A percentile compares a stretch with the other conserved stretches of the same genome.
Evolutionary conservation across 1,140 invertebrate genomes (phyloP).

Genomic region (Aplysia californica): DNA sequence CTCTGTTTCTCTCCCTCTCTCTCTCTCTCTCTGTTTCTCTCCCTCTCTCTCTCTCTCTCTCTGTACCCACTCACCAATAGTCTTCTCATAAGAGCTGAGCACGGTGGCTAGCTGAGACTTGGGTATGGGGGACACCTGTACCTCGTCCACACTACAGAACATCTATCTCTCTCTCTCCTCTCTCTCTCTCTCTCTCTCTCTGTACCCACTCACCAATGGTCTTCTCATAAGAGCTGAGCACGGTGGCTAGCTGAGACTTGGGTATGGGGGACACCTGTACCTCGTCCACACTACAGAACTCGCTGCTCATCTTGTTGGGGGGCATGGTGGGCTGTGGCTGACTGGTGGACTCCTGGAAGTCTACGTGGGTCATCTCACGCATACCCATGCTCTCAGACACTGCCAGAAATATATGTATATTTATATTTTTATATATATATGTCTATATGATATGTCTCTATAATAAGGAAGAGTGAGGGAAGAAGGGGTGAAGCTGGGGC

Average conservation of each 20-base stretch:
- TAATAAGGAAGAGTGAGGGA: too few species aligned
- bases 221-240: slow-evolving; percentile 64
- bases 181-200: background rate
- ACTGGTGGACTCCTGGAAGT: slow-evolving; percentile 58
- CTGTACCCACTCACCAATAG: too few species aligned
- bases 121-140: too few species aligned
- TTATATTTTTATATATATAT: too few species aligned
- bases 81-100: too few species aligned
- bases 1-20: too few species aligned
- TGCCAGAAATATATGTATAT: slow-evolving; percentile 17
- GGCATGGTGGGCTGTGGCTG: slow-evolving; percentile 61
- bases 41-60: too few species aligned
- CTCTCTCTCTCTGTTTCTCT: too few species aligned
- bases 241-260: slow-evolving; percentile 56
- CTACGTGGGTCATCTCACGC: slow-evolving; percentile 49
- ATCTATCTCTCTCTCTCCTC: background rate
- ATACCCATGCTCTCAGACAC: slow-evolving; percentile 14
- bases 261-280: slow-evolving; percentile 58
- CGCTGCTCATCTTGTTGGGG: slow-evolving; percentile 49
- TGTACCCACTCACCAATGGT: slow-evolving; percentile 57
- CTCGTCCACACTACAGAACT: slow-evolving; percentile 52
- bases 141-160: background rate
- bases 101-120: too few species aligned
- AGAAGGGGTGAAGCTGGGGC: too few species aligned
- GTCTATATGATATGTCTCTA: too few species aligned